These are phyloP conservation scores for Typhlomys cinereus DNA, from an alignment of 2,113 vertebrate genomes.

Conservation along the genomic window DNA sequence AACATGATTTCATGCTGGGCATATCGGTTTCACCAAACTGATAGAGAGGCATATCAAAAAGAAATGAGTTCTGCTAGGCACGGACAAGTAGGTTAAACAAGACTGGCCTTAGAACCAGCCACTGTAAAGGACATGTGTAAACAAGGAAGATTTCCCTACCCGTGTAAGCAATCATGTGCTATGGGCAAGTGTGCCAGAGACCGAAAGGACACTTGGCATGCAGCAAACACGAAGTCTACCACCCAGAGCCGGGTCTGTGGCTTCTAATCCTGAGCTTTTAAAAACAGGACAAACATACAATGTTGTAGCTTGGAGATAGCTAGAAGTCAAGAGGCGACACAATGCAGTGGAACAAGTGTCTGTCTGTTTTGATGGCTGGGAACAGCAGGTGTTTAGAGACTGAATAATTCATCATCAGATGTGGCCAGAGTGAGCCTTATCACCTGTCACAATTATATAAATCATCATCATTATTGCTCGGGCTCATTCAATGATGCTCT, in stretches of 20 bases:
- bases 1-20: background rate
- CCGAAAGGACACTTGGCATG: constrained; percentile 10
- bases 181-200: background rate
- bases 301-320: background rate
- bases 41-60: background rate
- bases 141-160: background rate
- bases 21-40: background rate
- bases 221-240: background rate
- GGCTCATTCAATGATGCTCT: background rate
- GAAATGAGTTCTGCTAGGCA: background rate
- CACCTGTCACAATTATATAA: background rate
- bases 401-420: constrained; percentile 24
- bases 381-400: constrained; percentile 45
- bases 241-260: background rate
- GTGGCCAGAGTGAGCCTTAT: background rate
- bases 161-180: background rate
- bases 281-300: background rate
- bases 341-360: background rate
- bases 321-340: background rate
- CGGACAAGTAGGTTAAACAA: background rate
- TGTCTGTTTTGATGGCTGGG: background rate
- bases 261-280: constrained; percentile 1
- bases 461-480: background rate
- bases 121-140: background rate
- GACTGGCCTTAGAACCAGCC: background rate